Base-by-base conservation (phyloP, 2,888 invertebrate species). In the Cerastis leucographa region DNA sequence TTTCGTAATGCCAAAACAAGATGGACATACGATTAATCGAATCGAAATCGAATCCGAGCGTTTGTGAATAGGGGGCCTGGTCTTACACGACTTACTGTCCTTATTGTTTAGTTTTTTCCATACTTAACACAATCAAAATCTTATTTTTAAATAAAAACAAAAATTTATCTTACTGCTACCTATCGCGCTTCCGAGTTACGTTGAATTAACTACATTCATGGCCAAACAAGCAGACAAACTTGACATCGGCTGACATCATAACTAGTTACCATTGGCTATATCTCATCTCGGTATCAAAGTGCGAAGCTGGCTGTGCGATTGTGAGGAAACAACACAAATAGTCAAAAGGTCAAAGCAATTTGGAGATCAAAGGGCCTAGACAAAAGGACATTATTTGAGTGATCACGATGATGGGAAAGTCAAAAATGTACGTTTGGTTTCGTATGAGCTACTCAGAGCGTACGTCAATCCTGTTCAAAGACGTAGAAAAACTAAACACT, bases 171-270 rank as follows among this genome's bases (percentile, higher is more conserved):
- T 25, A 17, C 61, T 3, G 12, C n/a, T 51, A 62, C 22, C 11
- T 56, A 51, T 62, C 51, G 8, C 40, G 17, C 54, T 68, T 71
- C 44, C 12, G 42, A 76, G 71, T 71, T 59, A 59, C 61, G 65
- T n/a, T 14, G 40, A 69, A 71, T 65, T 68, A 0, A 69, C n/a
- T 42, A 22, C 17, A 65, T 56, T 74, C 77, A 84, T 54, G 74
- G 84, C 22, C 81, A 67, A 46, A 61, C 1, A 56, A 78, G 56
- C 17, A 54, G 42, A 72, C 61, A 68, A 56, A 81, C 71, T 80
- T 80, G 80, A 76, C 70, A 73, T 56, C 25, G 12, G 12, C 51
- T 84, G 84, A 84, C 83, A 75, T 81, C 64, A 74, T 77, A 64
- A 46, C 61, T 59, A 40, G 44, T 40, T 49, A 71, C 14, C 65